Base-by-base conservation (phyloP, 1,140 invertebrate genomes). In the Caenorhabditis brenneri region DNA sequence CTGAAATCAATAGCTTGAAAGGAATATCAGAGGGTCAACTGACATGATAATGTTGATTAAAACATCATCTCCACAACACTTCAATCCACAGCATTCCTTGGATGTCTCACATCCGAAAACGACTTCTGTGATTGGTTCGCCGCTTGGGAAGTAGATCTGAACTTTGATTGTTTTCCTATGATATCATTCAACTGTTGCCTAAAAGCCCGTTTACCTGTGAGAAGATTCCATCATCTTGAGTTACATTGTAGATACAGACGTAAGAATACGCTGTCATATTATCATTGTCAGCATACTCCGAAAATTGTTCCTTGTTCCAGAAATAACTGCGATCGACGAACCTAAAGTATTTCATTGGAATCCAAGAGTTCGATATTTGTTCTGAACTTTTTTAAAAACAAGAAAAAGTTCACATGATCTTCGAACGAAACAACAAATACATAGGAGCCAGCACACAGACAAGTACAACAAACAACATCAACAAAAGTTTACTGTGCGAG, bases 31-130 rank as follows among this genome's bases (percentile, higher is more conserved):
- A 0, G 9, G n/a, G 1, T 10, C 6, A 42, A 1, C 29, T 74
- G n/a, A 74, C 65, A 74, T 74, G n/a, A 74, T 42, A 24, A 74
- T 42, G 9, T 74, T 74, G n/a, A 74, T 74, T 1, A 74, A 5
- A 22, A 74, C 65, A 19, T 74, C 65, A 74, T 74, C 65, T 0
- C 65, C 65, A 74, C 65, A 74, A n/a, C 65, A 74, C 36, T 74
- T 74, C 65, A 74, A 42, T 74, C 65, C 65, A 42, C 65, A 74
- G 36, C 65, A 74, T 31, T 74, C 65, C 65, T 74, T 74, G 7
- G 65, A 74, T 24, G 36, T 31, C 36, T 74, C 65, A 74, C 65
- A 74, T 1, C 65, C 65, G 65, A 74, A 74, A 4, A 74, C 65
- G 4, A 74, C 29, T 29, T 74, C 65, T 7, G n/a, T 22, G 10